A percentile compares a stretch with the other conserved stretches of the same genome.
Conservation (phyloP, 2,797 vertebrate species). For the Botia kubotai region DNA sequence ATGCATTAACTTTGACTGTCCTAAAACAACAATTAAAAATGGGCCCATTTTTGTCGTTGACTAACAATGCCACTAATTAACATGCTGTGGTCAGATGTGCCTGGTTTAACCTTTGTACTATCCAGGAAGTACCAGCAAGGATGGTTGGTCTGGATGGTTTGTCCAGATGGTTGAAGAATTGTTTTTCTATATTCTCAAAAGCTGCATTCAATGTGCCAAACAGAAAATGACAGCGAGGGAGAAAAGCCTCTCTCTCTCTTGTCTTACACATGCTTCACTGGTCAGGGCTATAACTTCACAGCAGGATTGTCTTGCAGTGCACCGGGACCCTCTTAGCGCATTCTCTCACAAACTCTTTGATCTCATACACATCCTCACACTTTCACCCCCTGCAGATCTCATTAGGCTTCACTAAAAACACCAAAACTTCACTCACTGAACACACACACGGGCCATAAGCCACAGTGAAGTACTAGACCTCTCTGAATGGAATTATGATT, state of each 20-base stretch:
- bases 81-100: slow-evolving; percentile 28
- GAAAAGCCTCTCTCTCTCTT: slow-evolving; percentile 5
- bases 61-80: slow-evolving; percentile 43
- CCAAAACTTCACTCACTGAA: slow-evolving; percentile 33
- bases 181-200: slow-evolving; percentile 16
- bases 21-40: too few species aligned
- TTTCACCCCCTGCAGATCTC: slow-evolving; percentile 41
- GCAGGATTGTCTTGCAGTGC: slow-evolving; percentile 46
- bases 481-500: not conserved
- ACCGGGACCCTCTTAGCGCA: slow-evolving; percentile 31
- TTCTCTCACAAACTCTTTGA: slow-evolving; percentile 26
- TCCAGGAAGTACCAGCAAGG: not conserved
- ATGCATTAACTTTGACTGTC: not conserved
- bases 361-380: slow-evolving; percentile 42
- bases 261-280: slow-evolving; percentile 49
- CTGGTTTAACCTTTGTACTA: slow-evolving; percentile 31
- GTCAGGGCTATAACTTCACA: slow-evolving; percentile 53
- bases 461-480: not conserved
- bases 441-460: not conserved
- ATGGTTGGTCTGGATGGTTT: not conserved
- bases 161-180: not conserved
- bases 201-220: slow-evolving; percentile 26
- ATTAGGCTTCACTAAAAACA: slow-evolving; percentile 39
- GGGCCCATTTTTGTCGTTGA: not conserved
- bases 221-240: slow-evolving; percentile 20